phyloP scores from a whole-genome alignment of 92 coral and sea anemone species.

The Plumapathes pennacea region DNA sequence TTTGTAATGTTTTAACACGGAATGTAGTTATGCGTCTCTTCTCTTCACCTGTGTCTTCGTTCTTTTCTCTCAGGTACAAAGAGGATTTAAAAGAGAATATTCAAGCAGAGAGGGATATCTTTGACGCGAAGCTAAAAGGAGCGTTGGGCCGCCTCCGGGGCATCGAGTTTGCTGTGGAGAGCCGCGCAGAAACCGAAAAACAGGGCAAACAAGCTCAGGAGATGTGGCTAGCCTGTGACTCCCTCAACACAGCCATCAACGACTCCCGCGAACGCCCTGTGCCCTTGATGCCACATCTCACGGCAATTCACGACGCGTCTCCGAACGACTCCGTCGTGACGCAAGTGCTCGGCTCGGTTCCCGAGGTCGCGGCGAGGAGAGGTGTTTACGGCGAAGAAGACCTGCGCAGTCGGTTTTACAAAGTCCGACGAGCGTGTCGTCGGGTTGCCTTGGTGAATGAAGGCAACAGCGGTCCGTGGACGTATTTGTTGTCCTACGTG shows the following conservation, averaged over 20 bases:
- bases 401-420: conserved; percentile 76
- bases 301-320: conserved; percentile 70
- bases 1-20: not conserved
- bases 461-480: conserved; percentile 84
- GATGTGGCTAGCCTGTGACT: conserved; percentile 89
- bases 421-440: conserved; percentile 74
- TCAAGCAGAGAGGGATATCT: conserved; percentile 57
- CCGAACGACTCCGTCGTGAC: conserved; percentile 62
- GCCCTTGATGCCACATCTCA: conserved; percentile 62
- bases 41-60: too few species aligned
- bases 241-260: conserved; percentile 79
- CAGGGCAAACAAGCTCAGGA: conserved; percentile 78
- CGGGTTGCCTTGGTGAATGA: conserved; percentile 96
- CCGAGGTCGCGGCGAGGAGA: conserved; percentile 67
- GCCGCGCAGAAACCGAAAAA: conserved; percentile 82
- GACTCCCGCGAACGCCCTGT: conserved; percentile 43
- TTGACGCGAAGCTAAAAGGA: conserved; percentile 65
- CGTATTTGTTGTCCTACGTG: conserved; percentile 73
- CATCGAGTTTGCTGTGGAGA: conserved; percentile 68
- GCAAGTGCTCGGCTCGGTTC: conserved; percentile 70
- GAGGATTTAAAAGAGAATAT: conserved; percentile 45
- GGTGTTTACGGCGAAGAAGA: conserved; percentile 80
- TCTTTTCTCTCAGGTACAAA: conserved; percentile 34
- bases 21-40: not conserved
- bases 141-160: conserved; percentile 82